phyloP scores from a whole-genome alignment of 2,888 invertebrate species.

The Drosophila meridiana region DNA sequence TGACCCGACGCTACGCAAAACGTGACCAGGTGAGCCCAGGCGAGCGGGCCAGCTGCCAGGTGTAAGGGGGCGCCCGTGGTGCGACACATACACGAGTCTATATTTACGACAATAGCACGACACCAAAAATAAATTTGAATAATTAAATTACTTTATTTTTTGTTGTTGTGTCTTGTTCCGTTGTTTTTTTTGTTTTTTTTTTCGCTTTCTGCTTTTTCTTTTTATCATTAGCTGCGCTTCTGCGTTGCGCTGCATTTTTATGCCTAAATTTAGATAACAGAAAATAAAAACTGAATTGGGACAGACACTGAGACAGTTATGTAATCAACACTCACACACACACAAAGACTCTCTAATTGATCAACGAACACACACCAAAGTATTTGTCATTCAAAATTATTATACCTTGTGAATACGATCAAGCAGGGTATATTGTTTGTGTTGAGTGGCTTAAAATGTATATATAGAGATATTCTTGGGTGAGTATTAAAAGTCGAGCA shows the following conservation, averaged over 20 bases:
- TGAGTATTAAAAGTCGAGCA: neutral
- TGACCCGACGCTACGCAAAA: slow-evolving; percentile 56
- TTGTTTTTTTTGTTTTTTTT: neutral
- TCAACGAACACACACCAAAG: neutral
- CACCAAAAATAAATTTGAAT: slow-evolving; percentile 49
- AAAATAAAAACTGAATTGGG: slow-evolving; percentile 4
- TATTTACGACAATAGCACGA: slow-evolving; percentile 30
- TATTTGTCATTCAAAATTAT: neutral
- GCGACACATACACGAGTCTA: slow-evolving; percentile 29
- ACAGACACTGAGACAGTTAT: slow-evolving; percentile 24
- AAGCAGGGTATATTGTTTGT: neutral
- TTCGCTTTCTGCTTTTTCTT: slow-evolving; percentile 27
- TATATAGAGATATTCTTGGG: neutral
- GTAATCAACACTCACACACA: slow-evolving; percentile 12
- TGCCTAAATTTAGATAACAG: slow-evolving; percentile 40
- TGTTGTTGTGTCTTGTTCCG: slow-evolving; percentile 7
- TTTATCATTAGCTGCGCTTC: slow-evolving; percentile 32
- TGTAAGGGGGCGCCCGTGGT: neutral
- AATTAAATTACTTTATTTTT: slow-evolving; percentile 60
- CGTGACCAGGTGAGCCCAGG: slow-evolving; percentile 43
- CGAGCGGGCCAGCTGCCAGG: slow-evolving; percentile 5
- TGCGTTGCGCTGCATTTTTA: slow-evolving; percentile 16
- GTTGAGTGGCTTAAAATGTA: neutral
- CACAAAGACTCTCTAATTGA: slow-evolving; percentile 17
- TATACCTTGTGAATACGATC: neutral